Percentiles rank a stretch among this genome's conserved stretches.
These are phyloP conservation scores for Drosophila sordidapex DNA, from an alignment of 2,888 invertebrate species.

Conservation along the genomic window DNA sequence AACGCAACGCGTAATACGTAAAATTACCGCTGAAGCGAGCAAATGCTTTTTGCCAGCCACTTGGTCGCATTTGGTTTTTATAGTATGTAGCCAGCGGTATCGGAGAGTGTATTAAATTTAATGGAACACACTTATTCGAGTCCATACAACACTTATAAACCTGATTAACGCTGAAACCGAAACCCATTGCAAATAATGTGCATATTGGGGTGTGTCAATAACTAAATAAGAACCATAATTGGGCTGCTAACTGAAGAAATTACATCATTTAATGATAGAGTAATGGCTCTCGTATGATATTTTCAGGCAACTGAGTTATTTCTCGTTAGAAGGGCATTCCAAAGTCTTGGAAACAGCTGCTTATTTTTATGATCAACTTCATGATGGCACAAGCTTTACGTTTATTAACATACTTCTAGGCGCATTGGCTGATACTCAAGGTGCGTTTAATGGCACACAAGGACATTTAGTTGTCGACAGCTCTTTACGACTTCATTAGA, in stretches of 20 bases:
- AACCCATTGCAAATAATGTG: slow-evolving; percentile 43
- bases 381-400: slow-evolving; percentile 68
- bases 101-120: slow-evolving; percentile 50
- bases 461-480: slow-evolving; percentile 66
- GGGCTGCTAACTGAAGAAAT: slow-evolving; percentile 12
- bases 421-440: slow-evolving; percentile 53
- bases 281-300: slow-evolving; percentile 22
- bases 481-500: slow-evolving; percentile 76
- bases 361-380: slow-evolving; percentile 64
- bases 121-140: slow-evolving; percentile 36
- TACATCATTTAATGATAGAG: slow-evolving; percentile 27
- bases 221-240: slow-evolving; percentile 28
- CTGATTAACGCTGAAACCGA: slow-evolving; percentile 44
- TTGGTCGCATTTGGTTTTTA: slow-evolving; percentile 63
- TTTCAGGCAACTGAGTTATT: not conserved
- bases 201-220: slow-evolving; percentile 19
- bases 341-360: slow-evolving; percentile 22
- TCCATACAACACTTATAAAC: slow-evolving; percentile 44
- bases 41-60: slow-evolving; percentile 61
- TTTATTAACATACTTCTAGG: slow-evolving; percentile 76
- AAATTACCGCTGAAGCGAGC: slow-evolving; percentile 42
- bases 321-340: slow-evolving; percentile 22
- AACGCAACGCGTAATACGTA: slow-evolving; percentile 43
- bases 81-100: slow-evolving; percentile 28
- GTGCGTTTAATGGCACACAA: slow-evolving; percentile 54